Conservation (phyloP, 2,888 invertebrate species). For the Peribatodes rhomboidaria region DNA sequence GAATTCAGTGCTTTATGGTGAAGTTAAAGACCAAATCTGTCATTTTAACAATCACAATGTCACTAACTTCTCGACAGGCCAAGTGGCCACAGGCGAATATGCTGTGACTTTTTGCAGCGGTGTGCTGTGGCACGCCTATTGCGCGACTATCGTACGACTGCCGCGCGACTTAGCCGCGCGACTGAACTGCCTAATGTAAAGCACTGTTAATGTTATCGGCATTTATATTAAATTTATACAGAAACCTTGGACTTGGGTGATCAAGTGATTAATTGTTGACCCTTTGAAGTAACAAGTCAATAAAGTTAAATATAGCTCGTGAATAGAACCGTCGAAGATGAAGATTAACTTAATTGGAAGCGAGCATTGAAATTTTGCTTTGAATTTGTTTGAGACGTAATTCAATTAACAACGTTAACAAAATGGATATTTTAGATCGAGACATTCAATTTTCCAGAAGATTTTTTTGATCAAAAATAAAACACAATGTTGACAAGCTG, state of each 20-base stretch:
- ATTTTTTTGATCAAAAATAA: too few relatives aligned
- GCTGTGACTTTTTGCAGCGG: too few relatives aligned
- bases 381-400: neutral
- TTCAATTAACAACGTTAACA: neutral
- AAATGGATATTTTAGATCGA: neutral
- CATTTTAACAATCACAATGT: too few relatives aligned
- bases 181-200: too few relatives aligned
- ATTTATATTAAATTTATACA: conserved; percentile 19
- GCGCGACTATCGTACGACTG: too few relatives aligned
- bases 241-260: conserved; percentile 2
- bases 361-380: neutral
- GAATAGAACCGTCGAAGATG: conserved; percentile 5
- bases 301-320: conserved; percentile 27
- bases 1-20: too few relatives aligned
- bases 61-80: too few relatives aligned
- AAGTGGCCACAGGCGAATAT: too few relatives aligned
- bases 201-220: conserved; percentile 11
- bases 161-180: too few relatives aligned
- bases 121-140: too few relatives aligned
- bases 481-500: too few relatives aligned
- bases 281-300: conserved; percentile 32
- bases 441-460: neutral
- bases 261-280: conserved; percentile 20
- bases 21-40: too few relatives aligned
- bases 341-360: conserved; percentile 17